These are phyloP conservation scores for Monodelphis domestica DNA, from an alignment of 2,797 vertebrate species.

Conservation along the genomic window DNA sequence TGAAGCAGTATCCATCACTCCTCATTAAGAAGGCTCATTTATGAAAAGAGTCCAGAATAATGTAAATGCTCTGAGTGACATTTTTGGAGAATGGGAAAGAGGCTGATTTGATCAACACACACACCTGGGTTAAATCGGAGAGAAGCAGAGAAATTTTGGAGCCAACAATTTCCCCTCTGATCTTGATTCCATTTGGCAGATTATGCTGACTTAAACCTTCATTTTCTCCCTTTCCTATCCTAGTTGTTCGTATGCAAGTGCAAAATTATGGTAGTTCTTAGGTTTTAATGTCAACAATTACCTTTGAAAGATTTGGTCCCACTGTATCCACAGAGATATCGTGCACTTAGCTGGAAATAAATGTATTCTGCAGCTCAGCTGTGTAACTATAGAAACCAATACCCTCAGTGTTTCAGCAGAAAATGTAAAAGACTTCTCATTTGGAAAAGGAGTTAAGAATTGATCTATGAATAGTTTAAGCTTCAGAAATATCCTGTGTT, in stretches of 20 bases:
- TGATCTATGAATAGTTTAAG: conserved; percentile 73
- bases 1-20: conserved; percentile 12
- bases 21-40: conserved; percentile 58
- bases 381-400: conserved; percentile 86
- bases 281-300: conserved; percentile 78
- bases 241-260: conserved; percentile 55
- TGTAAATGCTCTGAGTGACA: conserved; percentile 55
- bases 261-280: conserved; percentile 67
- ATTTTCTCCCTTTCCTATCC: conserved; percentile 28
- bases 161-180: conserved; percentile 73
- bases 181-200: conserved; percentile 70
- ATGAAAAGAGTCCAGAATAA: conserved; percentile 63
- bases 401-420: conserved; percentile 70
- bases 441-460: conserved; percentile 78
- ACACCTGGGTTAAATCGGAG: conserved; percentile 71
- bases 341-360: conserved; percentile 69
- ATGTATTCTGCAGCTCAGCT: conserved; percentile 82
- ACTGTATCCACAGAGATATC: conserved; percentile 80
- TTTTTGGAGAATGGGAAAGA: conserved; percentile 65
- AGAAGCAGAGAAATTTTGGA: conserved; percentile 65
- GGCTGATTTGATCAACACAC: conserved; percentile 75
- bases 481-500: conserved; percentile 56
- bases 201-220: conserved; percentile 71
- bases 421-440: conserved; percentile 73
- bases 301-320: conserved; percentile 73